Percentiles rank a stretch among this genome's conserved stretches.
These are phyloP conservation scores for Lerista edwardsae DNA, from an alignment of 2,797 vertebrate species.

Conservation along the genomic window DNA sequence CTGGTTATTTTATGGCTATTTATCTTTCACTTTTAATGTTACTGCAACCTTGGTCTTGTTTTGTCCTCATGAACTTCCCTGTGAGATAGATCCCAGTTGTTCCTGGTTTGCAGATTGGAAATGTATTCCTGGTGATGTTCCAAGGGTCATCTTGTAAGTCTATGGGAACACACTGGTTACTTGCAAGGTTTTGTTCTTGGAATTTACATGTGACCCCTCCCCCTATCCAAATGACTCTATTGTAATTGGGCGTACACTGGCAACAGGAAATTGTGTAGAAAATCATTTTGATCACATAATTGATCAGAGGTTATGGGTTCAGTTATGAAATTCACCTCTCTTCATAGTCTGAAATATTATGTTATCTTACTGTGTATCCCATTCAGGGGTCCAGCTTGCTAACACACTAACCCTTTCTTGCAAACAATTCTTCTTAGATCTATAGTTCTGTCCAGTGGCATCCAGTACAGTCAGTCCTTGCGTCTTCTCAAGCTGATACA, in stretches of 20 bases:
- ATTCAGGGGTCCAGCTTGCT: neutral
- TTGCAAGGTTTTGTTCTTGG: neutral
- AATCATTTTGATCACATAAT: neutral
- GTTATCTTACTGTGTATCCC: neutral
- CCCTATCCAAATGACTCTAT: neutral
- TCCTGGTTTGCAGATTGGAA: neutral
- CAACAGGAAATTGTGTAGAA: neutral
- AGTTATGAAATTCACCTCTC: neutral
- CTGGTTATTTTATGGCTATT: slow-evolving; percentile 5
- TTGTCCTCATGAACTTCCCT: neutral
- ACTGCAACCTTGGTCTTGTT: neutral
- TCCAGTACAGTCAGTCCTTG: neutral
- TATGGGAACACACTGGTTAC: neutral
- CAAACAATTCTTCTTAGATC: slow-evolving; percentile 21
- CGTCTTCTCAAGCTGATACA: neutral
- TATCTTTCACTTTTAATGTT: neutral
- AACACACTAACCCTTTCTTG: slow-evolving; percentile 16
- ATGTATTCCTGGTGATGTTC: neutral
- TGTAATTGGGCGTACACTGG: neutral
- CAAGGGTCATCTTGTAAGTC: neutral
- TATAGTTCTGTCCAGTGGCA: slow-evolving; percentile 1
- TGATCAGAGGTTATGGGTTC: neutral
- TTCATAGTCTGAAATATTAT: neutral
- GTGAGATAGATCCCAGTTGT: neutral
- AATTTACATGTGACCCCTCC: neutral